Percentiles rank a stretch among this genome's conserved stretches.
These are phyloP conservation scores for Leptogaster cylindrica DNA, from an alignment of 2,888 invertebrate genomes.

Conservation along the genomic window DNA sequence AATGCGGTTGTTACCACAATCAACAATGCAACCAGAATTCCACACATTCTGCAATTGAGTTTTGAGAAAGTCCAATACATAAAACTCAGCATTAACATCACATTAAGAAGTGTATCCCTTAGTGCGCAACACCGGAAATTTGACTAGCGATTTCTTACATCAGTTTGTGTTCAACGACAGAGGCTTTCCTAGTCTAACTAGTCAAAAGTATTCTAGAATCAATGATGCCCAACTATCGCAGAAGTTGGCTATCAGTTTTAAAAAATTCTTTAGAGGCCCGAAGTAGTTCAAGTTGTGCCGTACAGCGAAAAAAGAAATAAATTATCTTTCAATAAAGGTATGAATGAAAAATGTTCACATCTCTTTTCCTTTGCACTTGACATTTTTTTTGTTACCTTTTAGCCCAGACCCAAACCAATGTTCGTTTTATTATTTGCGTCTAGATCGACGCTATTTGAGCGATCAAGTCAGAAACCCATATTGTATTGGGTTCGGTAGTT, in stretches of 20 bases:
- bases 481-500: too few relatives aligned
- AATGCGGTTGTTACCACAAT: too few relatives aligned
- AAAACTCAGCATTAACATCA: too few relatives aligned
- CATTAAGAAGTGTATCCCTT: conserved; percentile 54
- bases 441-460: too few relatives aligned
- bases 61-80: too few relatives aligned
- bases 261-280: conserved; percentile 64
- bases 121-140: conserved; percentile 45
- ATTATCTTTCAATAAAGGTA: conserved; percentile 64
- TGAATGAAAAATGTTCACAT: conserved; percentile 48
- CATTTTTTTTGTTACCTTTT: neutral
- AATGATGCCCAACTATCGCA: conserved; percentile 64
- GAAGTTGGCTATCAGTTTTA: conserved; percentile 64
- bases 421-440: too few relatives aligned
- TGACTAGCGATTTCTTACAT: conserved; percentile 56
- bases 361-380: neutral
- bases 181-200: conserved; percentile 54
- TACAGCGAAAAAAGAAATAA: conserved; percentile 63
- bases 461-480: too few relatives aligned
- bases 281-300: conserved; percentile 64
- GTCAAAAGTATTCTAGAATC: conserved; percentile 63
- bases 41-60: too few relatives aligned
- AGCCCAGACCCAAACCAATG: too few relatives aligned
- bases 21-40: too few relatives aligned
- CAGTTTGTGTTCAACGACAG: conserved; percentile 55